phyloP scores from a whole-genome alignment of 2,113 vertebrate genomes.

The Ceuthmochares aereus region DNA sequence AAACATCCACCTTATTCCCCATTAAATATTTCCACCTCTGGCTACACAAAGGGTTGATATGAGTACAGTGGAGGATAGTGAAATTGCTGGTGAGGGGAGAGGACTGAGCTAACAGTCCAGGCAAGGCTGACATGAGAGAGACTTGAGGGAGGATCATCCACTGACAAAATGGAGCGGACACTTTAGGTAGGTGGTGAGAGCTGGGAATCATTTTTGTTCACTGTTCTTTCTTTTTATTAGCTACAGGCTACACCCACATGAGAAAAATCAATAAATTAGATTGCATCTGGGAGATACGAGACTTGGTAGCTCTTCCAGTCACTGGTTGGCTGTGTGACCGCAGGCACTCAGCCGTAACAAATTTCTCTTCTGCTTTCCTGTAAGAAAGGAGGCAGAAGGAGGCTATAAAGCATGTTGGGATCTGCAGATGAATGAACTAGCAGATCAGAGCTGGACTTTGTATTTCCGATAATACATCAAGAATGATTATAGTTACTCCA shows the following conservation, averaged over 20 bases:
- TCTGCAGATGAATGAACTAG: constrained; percentile 22
- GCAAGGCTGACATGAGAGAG: neutral
- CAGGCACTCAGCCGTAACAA: neutral
- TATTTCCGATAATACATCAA: constrained; percentile 39
- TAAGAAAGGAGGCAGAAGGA: constrained; percentile 20
- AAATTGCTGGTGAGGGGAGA: neutral
- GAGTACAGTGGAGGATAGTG: neutral
- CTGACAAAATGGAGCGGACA: neutral
- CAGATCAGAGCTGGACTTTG: constrained; percentile 47
- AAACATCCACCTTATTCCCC: neutral
- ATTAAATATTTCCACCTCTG: neutral
- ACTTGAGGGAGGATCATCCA: neutral
- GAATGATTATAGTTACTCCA: constrained; percentile 45
- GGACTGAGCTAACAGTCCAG: neutral
- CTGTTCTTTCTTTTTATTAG: constrained; percentile 6
- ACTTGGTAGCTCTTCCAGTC: constrained; percentile 32
- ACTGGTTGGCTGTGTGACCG: neutral
- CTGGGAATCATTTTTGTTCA: neutral
- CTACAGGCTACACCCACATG: neutral
- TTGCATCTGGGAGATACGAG: constrained; percentile 15
- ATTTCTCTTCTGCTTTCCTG: constrained; percentile 18
- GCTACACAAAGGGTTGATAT: neutral
- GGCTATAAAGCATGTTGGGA: constrained; percentile 20
- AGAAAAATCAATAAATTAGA: constrained; percentile 39
- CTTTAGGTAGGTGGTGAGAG: neutral